Percentiles rank a stretch among this genome's conserved stretches.
Evolutionary conservation across 1,140 invertebrate species (phyloP).

Genomic region (Chironomus tepperi): DNA sequence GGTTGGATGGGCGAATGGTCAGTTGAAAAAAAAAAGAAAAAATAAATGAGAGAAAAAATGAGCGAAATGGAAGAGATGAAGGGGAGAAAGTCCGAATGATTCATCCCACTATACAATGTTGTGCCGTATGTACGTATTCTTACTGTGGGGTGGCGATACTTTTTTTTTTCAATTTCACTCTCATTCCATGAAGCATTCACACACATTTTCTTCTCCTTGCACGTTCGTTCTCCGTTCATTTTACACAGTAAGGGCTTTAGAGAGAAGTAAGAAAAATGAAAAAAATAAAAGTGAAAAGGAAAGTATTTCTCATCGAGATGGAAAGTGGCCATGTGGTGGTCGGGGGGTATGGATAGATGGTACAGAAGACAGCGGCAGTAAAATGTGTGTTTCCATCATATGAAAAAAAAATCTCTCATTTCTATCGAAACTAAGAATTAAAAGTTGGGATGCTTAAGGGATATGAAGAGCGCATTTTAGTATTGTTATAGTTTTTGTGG

Average conservation of each 20-base stretch:
- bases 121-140: not conserved
- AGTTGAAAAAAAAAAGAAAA: not conserved
- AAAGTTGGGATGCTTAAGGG: too few species aligned
- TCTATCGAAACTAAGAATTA: too few species aligned
- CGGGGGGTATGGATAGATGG: too few species aligned
- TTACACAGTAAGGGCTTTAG: too few species aligned
- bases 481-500: too few species aligned
- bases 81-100: not conserved
- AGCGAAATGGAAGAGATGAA: not conserved
- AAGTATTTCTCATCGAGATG: constrained; percentile 8
- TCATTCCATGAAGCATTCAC: not conserved
- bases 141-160: not conserved
- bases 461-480: too few species aligned
- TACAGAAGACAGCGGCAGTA: not conserved
- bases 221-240: too few species aligned
- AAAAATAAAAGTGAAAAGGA: constrained; percentile 8
- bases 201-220: not conserved
- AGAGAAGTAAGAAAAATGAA: not conserved
- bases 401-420: too few species aligned
- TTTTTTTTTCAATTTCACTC: constrained; percentile 19
- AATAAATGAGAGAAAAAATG: not conserved
- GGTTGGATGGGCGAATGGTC: constrained; percentile 10
- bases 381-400: not conserved
- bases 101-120: not conserved
- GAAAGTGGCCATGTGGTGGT: not conserved